These are phyloP conservation scores for Sinhomidia bicolor DNA, from an alignment of 2,888 invertebrate genomes.

Conservation along the genomic window DNA sequence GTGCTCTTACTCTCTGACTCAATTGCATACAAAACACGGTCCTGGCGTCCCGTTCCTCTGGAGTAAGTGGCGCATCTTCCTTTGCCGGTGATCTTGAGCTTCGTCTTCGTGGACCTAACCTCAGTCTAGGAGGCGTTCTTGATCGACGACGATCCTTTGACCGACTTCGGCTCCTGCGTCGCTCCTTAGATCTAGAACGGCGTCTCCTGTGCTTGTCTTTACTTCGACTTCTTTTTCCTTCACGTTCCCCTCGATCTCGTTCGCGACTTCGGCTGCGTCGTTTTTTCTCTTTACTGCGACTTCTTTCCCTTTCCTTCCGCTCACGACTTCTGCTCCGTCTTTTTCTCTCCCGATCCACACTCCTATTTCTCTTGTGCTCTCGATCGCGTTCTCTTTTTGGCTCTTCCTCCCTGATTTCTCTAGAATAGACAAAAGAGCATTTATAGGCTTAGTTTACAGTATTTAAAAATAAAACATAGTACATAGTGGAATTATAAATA, in stretches of 20 bases:
- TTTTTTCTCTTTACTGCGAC: conserved; percentile 77
- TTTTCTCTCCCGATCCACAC: conserved; percentile 77
- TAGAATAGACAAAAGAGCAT: conserved; percentile 75
- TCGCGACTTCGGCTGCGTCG: conserved; percentile 78
- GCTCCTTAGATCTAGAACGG: conserved; percentile 68
- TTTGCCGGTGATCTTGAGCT: conserved; percentile 77
- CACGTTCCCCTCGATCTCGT: conserved; percentile 80
- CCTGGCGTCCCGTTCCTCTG: conserved; percentile 98
- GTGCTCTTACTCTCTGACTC: conserved; percentile 94
- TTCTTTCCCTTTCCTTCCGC: conserved; percentile 70
- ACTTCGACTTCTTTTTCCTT: conserved; percentile 81
- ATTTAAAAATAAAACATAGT: neutral
- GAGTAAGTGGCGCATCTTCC: conserved; percentile 85
- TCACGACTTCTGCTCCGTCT: conserved; percentile 81
- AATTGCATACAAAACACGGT: conserved; percentile 99
- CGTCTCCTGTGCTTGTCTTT: conserved; percentile 71
- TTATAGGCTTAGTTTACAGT: neutral
- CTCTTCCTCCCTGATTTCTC: conserved; percentile 83
- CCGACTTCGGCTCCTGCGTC: conserved; percentile 61
- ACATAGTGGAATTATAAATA: too few relatives aligned
- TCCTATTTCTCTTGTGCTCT: conserved; percentile 67
- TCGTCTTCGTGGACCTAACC: conserved; percentile 74
- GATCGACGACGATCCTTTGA: conserved; percentile 77
- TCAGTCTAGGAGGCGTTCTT: conserved; percentile 81
- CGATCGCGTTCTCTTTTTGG: conserved; percentile 82